Base-by-base conservation (phyloP, 1,140 invertebrate genomes). In the Babylonia areolata region DNA sequence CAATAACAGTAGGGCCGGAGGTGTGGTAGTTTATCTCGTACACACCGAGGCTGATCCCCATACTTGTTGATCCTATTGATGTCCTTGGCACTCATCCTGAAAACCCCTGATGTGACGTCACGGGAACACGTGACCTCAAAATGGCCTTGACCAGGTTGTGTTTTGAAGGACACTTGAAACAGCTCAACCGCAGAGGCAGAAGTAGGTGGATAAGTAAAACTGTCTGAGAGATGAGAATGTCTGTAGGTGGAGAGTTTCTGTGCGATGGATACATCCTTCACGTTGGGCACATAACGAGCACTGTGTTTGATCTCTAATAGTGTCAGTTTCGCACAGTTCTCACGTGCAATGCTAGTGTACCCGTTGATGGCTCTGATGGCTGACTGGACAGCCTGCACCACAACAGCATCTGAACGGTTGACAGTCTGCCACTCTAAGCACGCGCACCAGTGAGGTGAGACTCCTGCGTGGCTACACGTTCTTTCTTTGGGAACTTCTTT, bases 361-460 rank as follows among this genome's bases (percentile, higher is more conserved):
- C 17, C 23, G 85, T 86, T 86, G 78, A 86, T 86, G 15, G 77
- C 42, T 6, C 6, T 69, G 11, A 86, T 39, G 2, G 85, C 87
- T 3, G 87, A n/a, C 1, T 12, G 3, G 15, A 64, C 58, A 64
- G 20, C 58, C 58, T 64, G 1, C 0, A 5, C 2, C 0, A 75
- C 46, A 37, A 77, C 17, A 2, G 42, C 2, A n/a, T 77, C 83
- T 35, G 83, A 77, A 20, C 2, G 37, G 31, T 84, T 54, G n/a
- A 85, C 58, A 37, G 64, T 33, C 87, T 96, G 92, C 97, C 97
- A 98, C 3, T 96, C 95, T 9, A 98, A 94, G 91, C 98, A 99
- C 28, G 97, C 96, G 91, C 98, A 99, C 98, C 98, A 99, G 93
- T 99, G 98, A 0, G 97, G 96, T 91, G 98, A 97, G 82, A 99